Percentiles rank a stretch among this genome's conserved stretches.
Conservation (phyloP, 2,888 invertebrate species). For the Drosophila neotestacea region DNA sequence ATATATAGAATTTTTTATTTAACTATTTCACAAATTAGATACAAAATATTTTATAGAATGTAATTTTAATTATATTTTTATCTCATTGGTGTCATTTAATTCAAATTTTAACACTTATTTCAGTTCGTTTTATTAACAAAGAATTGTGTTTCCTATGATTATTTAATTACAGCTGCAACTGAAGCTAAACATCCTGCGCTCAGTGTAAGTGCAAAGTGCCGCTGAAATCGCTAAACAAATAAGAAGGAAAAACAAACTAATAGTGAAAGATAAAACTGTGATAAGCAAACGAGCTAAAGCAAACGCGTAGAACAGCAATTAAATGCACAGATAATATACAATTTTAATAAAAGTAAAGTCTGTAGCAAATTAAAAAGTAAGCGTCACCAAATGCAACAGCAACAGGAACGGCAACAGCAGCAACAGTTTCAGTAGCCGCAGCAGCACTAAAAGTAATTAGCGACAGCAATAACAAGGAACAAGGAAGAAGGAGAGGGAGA, state of each 20-base stretch:
- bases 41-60: too few species aligned
- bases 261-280: constrained; percentile 68
- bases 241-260: constrained; percentile 19
- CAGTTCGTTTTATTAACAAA: constrained; percentile 42
- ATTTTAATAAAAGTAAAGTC: constrained; percentile 76
- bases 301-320: constrained; percentile 35
- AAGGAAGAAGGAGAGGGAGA: constrained; percentile 6
- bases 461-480: constrained; percentile 34
- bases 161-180: constrained; percentile 68
- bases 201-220: constrained; percentile 36
- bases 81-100: too few species aligned
- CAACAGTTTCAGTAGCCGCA: constrained; percentile 38
- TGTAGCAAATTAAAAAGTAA: constrained; percentile 72
- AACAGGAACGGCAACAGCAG: constrained; percentile 43
- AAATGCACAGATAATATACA: constrained; percentile 68
- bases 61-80: too few species aligned
- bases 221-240: constrained; percentile 26
- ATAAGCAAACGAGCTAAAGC: constrained; percentile 57
- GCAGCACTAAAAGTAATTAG: constrained; percentile 76
- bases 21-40: too few species aligned
- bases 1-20: too few species aligned
- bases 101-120: background rate
- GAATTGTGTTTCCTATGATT: constrained; percentile 27
- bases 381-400: constrained; percentile 64
- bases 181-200: constrained; percentile 7